A percentile compares a stretch with the other conserved stretches of the same genome.
Evolutionary conservation across 2,888 invertebrate species (phyloP).

Genomic region (Scaeva pyrastri): DNA sequence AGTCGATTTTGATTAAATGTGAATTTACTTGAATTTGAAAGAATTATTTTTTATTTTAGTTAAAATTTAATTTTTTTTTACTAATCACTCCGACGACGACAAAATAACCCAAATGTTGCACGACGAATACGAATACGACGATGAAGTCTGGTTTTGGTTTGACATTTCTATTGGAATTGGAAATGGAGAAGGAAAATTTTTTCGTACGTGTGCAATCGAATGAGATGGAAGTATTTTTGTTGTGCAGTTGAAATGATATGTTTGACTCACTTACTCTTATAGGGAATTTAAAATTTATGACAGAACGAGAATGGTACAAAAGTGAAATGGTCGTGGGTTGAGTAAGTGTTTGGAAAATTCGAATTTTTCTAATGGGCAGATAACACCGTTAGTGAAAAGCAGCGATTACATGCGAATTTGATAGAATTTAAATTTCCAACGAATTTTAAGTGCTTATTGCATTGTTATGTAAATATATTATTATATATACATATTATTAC

Average conservation of each 20-base stretch:
- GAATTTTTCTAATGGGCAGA: neutral
- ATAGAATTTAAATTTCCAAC: too few species aligned
- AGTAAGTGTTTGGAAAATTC: constrained; percentile 28
- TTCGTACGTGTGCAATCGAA: constrained; percentile 57
- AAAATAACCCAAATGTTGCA: constrained; percentile 56
- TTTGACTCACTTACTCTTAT: constrained; percentile 36
- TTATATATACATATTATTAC: too few species aligned
- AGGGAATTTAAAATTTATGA: constrained; percentile 27
- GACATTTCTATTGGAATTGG: constrained; percentile 55
- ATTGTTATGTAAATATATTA: too few species aligned
- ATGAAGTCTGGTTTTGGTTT: constrained; percentile 58
- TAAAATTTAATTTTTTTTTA: constrained; percentile 7
- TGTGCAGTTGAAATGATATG: constrained; percentile 2
- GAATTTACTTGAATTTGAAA: neutral
- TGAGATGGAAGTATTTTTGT: constrained; percentile 58
- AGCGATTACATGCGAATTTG: neutral
- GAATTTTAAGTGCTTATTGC: too few species aligned
- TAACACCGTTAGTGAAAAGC: neutral
- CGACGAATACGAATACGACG: too few species aligned
- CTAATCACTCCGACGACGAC: constrained; percentile 54
- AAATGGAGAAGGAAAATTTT: constrained; percentile 14
- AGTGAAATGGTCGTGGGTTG: constrained; percentile 42
- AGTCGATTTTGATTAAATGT: neutral
- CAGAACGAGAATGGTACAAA: constrained; percentile 30
- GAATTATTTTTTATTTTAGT: constrained; percentile 25